Base-by-base conservation (phyloP, 2,113 vertebrate species). In the Colistium nudipinnis region DNA sequence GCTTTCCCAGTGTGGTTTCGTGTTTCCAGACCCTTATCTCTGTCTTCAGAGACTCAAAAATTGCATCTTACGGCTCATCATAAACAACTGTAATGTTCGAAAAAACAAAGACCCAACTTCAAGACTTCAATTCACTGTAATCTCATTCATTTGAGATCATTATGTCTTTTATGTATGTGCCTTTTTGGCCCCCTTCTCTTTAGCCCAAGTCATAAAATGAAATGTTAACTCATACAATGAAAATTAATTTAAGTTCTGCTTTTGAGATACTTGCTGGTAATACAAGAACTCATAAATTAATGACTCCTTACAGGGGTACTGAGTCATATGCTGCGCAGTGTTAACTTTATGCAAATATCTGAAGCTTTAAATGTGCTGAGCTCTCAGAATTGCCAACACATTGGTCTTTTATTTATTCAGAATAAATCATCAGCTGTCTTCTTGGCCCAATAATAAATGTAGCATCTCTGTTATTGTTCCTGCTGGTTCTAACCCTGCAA, bases 301-400 rank as follows among this genome's bases (percentile, higher is more conserved):
- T 30, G 22, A 38, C 13, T 27, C 16, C 28, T 43, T 41, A 70
- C 62, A 62, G 65, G 30, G 39, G 31, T 4, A 30, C 45, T n/a
- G 6, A 70, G 36, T 44, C 73, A n/a, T 16, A 45, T 7, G 9
- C 54, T 8, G 11, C n/a, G 3, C 22, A 65, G 56, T 68, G 44
- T 52, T 48, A 56, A 57, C 48, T 74, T 57, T 74, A 86, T 75
- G 65, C 49, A 79, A 70, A 83, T 61, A 47, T 64, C 27, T 51
- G 47, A 62, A 44, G 67, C 33, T 75, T 25, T 55, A 39, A 76
- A 63, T 65, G 31, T 61, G 76, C 68, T 60, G 12, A 54, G 49
- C 54, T 55, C 25, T 70, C 19, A 45, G 25, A 67, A 45, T 62
- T 54, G 41, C 49, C 49, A 60, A 72, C 71, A 39, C 59, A 67